Evolutionary conservation across 2,797 vertebrate species (phyloP).

Genomic region (Danio tinwini): DNA sequence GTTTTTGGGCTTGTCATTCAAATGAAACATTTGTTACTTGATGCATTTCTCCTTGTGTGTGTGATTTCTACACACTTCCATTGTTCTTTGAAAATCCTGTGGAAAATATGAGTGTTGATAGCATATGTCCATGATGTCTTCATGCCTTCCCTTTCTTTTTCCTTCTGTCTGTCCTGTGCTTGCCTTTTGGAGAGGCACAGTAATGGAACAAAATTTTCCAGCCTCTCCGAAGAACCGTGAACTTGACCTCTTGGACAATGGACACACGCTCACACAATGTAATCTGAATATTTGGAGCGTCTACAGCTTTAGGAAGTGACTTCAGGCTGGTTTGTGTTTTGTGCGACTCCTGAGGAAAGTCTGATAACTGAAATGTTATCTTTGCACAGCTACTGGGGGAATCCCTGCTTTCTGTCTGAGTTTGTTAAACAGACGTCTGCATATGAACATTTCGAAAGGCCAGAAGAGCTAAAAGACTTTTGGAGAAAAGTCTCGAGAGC

Average conservation of each 20-base stretch:
- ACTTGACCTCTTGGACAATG: slow-evolving; percentile 45
- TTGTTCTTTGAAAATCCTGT: slow-evolving; percentile 66
- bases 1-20: neutral
- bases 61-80: slow-evolving; percentile 44
- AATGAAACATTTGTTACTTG: neutral
- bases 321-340: slow-evolving; percentile 41
- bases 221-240: slow-evolving; percentile 36
- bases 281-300: slow-evolving; percentile 36
- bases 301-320: slow-evolving; percentile 48
- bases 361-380: slow-evolving; percentile 53
- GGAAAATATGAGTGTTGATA: slow-evolving; percentile 65
- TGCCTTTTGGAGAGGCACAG: slow-evolving; percentile 53
- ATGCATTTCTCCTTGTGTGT: slow-evolving; percentile 9
- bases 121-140: slow-evolving; percentile 43
- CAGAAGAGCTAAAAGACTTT: neutral
- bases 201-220: slow-evolving; percentile 66
- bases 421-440: slow-evolving; percentile 6
- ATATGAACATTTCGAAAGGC: neutral
- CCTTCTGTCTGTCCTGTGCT: slow-evolving; percentile 28
- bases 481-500: neutral
- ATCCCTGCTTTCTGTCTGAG: slow-evolving; percentile 24
- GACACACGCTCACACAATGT: slow-evolving; percentile 28
- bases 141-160: slow-evolving; percentile 3
- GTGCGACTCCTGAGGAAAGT: slow-evolving; percentile 41
- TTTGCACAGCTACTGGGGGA: slow-evolving; percentile 38